A percentile compares a stretch with the other conserved stretches of the same genome.
Evolutionary conservation across 1,140 invertebrate species (phyloP).

Genomic region (Macrostomum lignano): DNA sequence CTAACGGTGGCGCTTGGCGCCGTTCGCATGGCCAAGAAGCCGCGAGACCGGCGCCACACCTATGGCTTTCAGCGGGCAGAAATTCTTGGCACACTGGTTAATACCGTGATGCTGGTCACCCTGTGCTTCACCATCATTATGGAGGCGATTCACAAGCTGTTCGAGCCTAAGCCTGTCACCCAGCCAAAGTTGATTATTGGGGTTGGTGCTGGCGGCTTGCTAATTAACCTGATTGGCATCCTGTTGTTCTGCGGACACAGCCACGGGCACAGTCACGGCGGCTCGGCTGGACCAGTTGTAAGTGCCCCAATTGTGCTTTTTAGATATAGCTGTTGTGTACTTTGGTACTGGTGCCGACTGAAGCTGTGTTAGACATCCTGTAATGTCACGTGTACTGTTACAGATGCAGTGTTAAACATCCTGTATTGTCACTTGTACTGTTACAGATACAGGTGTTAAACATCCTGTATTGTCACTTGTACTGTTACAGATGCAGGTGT

Average conservation of each 20-base stretch:
- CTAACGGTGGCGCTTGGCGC: slow-evolving; percentile 29
- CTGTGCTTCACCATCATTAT: slow-evolving; percentile 33
- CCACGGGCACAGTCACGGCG: slow-evolving; percentile 8
- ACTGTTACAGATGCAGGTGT: too few species aligned
- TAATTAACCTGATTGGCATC: slow-evolving; percentile 32
- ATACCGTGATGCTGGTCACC: slow-evolving; percentile 33
- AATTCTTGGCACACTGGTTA: slow-evolving; percentile 33
- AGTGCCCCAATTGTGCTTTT: background rate
- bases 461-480: too few species aligned
- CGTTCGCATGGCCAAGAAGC: slow-evolving; percentile 9
- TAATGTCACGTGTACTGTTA: too few species aligned
- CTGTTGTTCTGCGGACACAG: slow-evolving; percentile 28
- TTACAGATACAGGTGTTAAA: too few species aligned
- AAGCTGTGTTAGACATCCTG: too few species aligned
- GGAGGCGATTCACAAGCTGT: slow-evolving; percentile 16
- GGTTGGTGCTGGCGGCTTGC: slow-evolving; percentile 30
- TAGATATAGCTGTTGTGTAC: background rate
- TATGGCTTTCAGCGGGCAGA: slow-evolving; percentile 35
- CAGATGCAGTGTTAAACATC: too few species aligned
- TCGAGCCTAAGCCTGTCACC: slow-evolving; percentile 38
- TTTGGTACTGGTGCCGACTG: too few species aligned
- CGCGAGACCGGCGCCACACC: slow-evolving; percentile 24
- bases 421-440: too few species aligned
- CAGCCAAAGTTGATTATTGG: slow-evolving; percentile 28
- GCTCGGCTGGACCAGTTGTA: slow-evolving; percentile 4